Base-by-base conservation (phyloP, 2,113 vertebrate species). In the Varanus komodoensis region DNA sequence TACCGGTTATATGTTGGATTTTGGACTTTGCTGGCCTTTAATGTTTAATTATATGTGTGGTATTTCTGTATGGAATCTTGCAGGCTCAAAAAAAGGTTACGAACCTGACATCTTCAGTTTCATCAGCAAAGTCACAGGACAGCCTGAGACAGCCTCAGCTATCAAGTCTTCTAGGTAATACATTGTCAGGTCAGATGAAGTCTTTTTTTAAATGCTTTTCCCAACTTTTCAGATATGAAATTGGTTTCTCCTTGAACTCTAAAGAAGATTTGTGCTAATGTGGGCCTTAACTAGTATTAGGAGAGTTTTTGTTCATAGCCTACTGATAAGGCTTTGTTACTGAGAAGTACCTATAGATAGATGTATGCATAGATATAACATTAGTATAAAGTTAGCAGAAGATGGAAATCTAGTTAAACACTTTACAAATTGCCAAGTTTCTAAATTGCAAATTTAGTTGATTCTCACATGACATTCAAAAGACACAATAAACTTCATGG, bases 101-200 rank as follows among this genome's bases (percentile, higher is more conserved):
- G 92, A 97, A 93, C 92, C 96, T 97, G 95, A 95, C 94, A 8
- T 97, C 97, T 83, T 96, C 97, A 73, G 92, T 97, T 95, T 96
- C 97, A 93, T 89, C 96, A 82, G 96, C 92, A 92, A 98, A 97
- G 96, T 95, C 91, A 44, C 97, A 95, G 94, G 98, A 97, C 93
- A 96, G 93, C 92, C 92, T 97, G 94, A 96, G 97, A 86, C 98
- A 97, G 82, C 93, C 96, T 6, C 98, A 98, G 90, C 94, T 98
- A 89, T 94, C 97, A 91, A 97, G 93, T 96, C 97, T 98, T 82
- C 96, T 98, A 84, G 97, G 97, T 97, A 98, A 96, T 85, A 83
- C 92, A 50, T 95, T 97, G 94, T 96, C 96, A 97, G 96, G 96
- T 97, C 92, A 96, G 96, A 78, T 90, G 82, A 68, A 88, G 86